phyloP scores from a whole-genome alignment of 2,113 vertebrate species.

The Archocentrus centrarchus region DNA sequence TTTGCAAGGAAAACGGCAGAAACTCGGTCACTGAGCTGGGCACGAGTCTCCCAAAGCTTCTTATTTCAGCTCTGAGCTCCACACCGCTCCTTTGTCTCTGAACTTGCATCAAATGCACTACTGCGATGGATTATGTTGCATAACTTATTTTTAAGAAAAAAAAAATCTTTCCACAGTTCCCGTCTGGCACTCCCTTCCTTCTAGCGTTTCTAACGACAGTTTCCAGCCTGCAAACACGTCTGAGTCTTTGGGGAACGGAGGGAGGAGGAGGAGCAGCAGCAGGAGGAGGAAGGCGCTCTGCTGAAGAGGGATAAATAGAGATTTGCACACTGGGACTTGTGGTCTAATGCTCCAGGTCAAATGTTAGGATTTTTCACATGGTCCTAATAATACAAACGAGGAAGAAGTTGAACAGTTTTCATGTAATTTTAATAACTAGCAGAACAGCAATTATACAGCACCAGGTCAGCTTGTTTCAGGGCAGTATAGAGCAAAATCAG shows the following conservation, averaged over 20 bases:
- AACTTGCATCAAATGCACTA: neutral
- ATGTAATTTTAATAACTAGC: slow-evolving; percentile 76
- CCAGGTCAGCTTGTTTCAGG: slow-evolving; percentile 33
- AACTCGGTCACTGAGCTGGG: slow-evolving; percentile 35
- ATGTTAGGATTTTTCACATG: neutral
- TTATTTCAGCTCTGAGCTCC: slow-evolving; percentile 48
- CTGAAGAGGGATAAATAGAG: slow-evolving; percentile 44
- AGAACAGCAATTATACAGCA: slow-evolving; percentile 57
- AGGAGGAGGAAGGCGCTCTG: slow-evolving; percentile 17
- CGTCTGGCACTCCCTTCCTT: slow-evolving; percentile 61
- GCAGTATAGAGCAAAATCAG: slow-evolving; percentile 28
- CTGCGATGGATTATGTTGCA: slow-evolving; percentile 48
- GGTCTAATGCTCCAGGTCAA: slow-evolving; percentile 29
- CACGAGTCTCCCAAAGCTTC: slow-evolving; percentile 56
- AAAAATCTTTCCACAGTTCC: neutral
- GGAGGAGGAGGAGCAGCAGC: slow-evolving; percentile 1
- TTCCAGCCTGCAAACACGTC: slow-evolving; percentile 29
- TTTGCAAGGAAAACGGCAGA: neutral
- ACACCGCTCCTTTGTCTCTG: slow-evolving; percentile 31
- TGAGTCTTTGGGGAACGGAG: neutral
- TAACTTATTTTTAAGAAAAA: slow-evolving; percentile 3
- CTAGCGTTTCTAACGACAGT: slow-evolving; percentile 48
- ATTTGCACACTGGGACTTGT: slow-evolving; percentile 70
- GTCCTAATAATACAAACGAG: neutral
- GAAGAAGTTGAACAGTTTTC: slow-evolving; percentile 21